Conservation (phyloP, 2,888 invertebrate genomes). For the Palloptera scutellata region DNA sequence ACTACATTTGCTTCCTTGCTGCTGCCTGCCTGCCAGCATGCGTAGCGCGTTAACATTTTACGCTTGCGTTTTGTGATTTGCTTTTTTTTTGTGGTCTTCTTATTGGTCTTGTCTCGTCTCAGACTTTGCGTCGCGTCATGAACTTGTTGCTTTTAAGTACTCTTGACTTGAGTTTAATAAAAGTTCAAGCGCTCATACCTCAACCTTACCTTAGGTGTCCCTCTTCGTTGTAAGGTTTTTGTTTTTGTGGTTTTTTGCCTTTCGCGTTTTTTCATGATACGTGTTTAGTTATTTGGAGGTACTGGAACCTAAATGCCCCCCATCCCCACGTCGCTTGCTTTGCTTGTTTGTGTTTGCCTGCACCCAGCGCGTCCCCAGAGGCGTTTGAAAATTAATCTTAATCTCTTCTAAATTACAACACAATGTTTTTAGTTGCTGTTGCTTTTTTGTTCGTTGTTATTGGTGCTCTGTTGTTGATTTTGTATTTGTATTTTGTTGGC, state of each 20-base stretch:
- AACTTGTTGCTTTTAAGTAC: constrained; percentile 29
- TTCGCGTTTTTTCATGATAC: neutral
- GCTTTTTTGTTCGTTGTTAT: constrained; percentile 20
- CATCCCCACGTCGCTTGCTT: neutral
- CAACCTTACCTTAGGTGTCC: neutral
- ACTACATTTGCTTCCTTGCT: neutral
- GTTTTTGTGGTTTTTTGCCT: neutral
- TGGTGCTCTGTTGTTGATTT: constrained; percentile 15
- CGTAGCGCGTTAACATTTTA: neutral
- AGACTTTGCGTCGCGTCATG: constrained; percentile 46
- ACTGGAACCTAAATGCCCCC: neutral
- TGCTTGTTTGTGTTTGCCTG: constrained; percentile 12
- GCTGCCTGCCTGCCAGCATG: neutral
- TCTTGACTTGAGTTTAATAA: constrained; percentile 26
- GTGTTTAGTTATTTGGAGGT: neutral
- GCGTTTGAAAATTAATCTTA: constrained; percentile 49
- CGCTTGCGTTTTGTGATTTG: neutral
- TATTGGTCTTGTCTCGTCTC: constrained; percentile 32
- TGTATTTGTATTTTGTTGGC: constrained; percentile 23
- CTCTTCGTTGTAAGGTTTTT: neutral
- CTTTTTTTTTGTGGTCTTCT: neutral
- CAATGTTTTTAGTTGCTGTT: constrained; percentile 35
- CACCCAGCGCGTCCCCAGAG: constrained; percentile 35
- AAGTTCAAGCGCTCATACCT: neutral
- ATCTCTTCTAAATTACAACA: constrained; percentile 46